A percentile compares a stretch with the other conserved stretches of the same genome.
Evolutionary conservation across 2,113 vertebrate species (phyloP).

Genomic region (Gymnogyps californianus): DNA sequence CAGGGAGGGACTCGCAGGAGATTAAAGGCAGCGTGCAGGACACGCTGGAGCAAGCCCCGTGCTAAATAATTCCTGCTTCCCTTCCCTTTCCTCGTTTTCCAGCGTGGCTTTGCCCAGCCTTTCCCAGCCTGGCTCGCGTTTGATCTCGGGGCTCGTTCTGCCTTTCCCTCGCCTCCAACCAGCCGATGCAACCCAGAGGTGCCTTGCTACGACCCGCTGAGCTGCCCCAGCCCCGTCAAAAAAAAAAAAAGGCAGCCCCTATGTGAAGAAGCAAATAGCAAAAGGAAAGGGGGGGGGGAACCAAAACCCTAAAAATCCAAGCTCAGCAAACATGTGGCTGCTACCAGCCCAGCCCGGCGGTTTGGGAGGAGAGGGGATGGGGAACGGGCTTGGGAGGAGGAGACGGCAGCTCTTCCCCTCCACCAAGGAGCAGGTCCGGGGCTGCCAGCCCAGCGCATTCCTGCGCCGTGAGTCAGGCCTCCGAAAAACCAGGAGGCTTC

Average conservation of each 20-base stretch:
- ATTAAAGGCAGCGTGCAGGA: constrained; percentile 27
- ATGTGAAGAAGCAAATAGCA: background rate
- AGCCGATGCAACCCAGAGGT: background rate
- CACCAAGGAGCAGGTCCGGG: constrained; percentile 18
- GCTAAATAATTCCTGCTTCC: constrained; percentile 49
- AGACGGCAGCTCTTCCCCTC: background rate
- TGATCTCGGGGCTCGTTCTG: background rate
- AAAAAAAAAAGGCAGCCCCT: background rate
- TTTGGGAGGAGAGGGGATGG: background rate
- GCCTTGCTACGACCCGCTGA: background rate
- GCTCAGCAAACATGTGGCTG: constrained; percentile 44
- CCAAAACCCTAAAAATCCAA: constrained; percentile 11
- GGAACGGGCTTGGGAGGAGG: background rate
- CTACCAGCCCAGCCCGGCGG: background rate
- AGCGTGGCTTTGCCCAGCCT: background rate
- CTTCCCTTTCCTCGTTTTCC: background rate
- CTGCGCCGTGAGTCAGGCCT: constrained; percentile 32
- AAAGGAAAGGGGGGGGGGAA: no score
- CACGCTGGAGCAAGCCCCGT: constrained; percentile 36
- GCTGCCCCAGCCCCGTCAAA: background rate
- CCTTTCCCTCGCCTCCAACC: background rate
- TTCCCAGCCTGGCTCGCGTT: background rate
- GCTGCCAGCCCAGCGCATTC: constrained; percentile 57
- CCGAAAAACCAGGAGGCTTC: constrained; percentile 42
- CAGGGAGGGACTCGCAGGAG: constrained; percentile 3